These are phyloP conservation scores for Lacanobia wlatinum DNA, from an alignment of 2,888 invertebrate species.

Conservation along the genomic window DNA sequence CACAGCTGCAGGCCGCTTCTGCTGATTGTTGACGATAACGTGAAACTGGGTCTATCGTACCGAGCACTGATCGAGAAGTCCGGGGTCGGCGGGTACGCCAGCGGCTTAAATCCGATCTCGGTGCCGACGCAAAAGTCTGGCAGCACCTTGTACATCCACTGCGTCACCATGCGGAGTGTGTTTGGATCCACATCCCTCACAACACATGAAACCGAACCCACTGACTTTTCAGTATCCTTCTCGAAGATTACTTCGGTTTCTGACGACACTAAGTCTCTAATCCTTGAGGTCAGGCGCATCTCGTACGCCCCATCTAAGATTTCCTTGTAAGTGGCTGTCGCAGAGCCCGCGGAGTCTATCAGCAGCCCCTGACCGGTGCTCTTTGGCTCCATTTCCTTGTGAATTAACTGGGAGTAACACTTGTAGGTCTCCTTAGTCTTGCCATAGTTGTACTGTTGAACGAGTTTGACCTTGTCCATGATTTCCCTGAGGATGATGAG, in stretches of 20 bases:
- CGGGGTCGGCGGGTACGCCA: slow-evolving; percentile 75
- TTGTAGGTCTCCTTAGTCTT: slow-evolving; percentile 82
- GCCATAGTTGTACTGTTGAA: slow-evolving; percentile 86
- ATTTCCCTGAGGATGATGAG: slow-evolving; percentile 81
- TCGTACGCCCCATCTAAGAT: slow-evolving; percentile 77
- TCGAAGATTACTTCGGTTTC: slow-evolving; percentile 85
- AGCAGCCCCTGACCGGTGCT: slow-evolving; percentile 78
- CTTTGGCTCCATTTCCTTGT: slow-evolving; percentile 84
- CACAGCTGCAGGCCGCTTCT: slow-evolving; percentile 83
- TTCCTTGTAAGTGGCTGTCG: slow-evolving; percentile 84
- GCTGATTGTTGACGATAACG: slow-evolving; percentile 82
- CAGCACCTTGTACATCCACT: slow-evolving; percentile 82
- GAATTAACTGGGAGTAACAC: slow-evolving; percentile 80
- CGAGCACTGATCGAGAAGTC: slow-evolving; percentile 83
- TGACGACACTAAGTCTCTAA: slow-evolving; percentile 84
- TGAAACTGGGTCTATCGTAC: slow-evolving; percentile 77
- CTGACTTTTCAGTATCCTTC: slow-evolving; percentile 76
- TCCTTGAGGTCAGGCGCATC: slow-evolving; percentile 83
- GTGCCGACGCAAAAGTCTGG: slow-evolving; percentile 82
- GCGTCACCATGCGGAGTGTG: slow-evolving; percentile 80
- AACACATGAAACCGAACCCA: slow-evolving; percentile 77
- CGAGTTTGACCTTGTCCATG: slow-evolving; percentile 82
- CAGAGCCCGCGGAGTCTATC: slow-evolving; percentile 83
- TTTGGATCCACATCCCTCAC: slow-evolving; percentile 85
- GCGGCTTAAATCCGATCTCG: slow-evolving; percentile 80